Base-by-base conservation (phyloP, 2,888 invertebrate genomes). In the Lacanobia oleracea region DNA sequence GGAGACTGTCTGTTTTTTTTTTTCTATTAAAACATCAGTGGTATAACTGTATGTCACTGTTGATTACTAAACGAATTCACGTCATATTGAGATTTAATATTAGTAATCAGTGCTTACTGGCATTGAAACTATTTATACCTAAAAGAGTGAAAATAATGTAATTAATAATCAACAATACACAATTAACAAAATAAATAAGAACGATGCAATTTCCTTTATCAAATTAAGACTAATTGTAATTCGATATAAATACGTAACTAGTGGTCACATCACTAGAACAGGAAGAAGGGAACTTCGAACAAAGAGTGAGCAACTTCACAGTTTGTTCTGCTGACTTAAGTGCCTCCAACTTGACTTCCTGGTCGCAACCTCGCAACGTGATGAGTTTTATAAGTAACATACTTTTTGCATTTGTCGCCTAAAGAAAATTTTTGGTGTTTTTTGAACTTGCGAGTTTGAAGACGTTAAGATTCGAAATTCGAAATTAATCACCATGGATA, bases 321-420 rank as follows among this genome's bases (percentile, higher is more conserved):
- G 45, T 57, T 66, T 65, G 62, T 75, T 70, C 61, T 69, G 56
- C 57, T 61, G 21, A 64, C 53, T 81, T 67, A 78, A 81, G 66
- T 71, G 69, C 50, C 60, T 51, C 54, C 43, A 67, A 75, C 65
- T 83, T 78, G 67, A 78, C 68, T 78, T 82, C 64, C 73, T 67
- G 73, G 51, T 67, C 61, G 40, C 67, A 64, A 75, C 73, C 63
- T 56, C 23, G 50, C 64, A 59, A 78, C 79, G 75, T 81, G 82
- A 83, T 75, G 68, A 83, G 81, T 67, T 73, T 54, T 66, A 45
- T 62, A 81, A 83, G 69, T 48, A 60, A 51, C 50, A 63, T 33
- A 45, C 57, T 62, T 69, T 78, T 75, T 62, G 14, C 61, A 45
- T 79, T 68, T 61, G 62, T 61, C 59, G 51, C 37, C 68, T 54